Evolutionary conservation across 2,113 vertebrate genomes (phyloP).

Genomic region (Saccopteryx bilineata): DNA sequence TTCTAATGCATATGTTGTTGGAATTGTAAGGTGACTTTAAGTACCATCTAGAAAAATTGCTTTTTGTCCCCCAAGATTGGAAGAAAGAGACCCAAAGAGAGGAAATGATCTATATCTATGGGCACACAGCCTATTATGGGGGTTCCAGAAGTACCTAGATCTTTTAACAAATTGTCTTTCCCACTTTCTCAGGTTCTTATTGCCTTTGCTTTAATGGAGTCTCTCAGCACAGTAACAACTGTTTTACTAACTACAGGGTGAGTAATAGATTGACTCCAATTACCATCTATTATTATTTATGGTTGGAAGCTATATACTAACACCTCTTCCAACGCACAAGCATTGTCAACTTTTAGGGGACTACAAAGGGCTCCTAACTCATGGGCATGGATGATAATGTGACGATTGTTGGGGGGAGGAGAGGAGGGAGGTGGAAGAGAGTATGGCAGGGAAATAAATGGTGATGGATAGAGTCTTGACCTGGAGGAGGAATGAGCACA

Average conservation of each 20-base stretch:
- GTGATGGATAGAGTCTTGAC: too few species aligned
- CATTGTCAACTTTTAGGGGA: background rate
- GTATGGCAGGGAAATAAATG: too few species aligned
- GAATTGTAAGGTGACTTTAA: background rate
- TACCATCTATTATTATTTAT: background rate
- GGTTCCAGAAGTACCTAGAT: background rate
- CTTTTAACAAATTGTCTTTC: background rate
- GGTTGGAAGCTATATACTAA: too few species aligned
- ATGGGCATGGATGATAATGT: too few species aligned
- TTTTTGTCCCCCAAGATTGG: background rate
- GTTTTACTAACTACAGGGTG: background rate
- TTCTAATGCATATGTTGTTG: background rate
- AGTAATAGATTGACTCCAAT: background rate
- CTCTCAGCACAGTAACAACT: background rate
- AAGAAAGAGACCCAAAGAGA: background rate
- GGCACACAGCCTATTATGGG: background rate
- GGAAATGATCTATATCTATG: background rate
- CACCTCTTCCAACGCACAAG: background rate
- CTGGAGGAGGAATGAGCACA: too few species aligned
- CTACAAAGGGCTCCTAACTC: background rate
- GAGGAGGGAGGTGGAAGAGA: too few species aligned
- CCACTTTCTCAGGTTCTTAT: background rate
- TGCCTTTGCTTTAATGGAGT: background rate
- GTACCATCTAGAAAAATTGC: background rate
- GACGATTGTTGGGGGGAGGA: too few species aligned